Percentiles rank a stretch among this genome's conserved stretches.
These are phyloP conservation scores for Protonemura montana DNA, from an alignment of 2,888 invertebrate genomes.

Conservation along the genomic window DNA sequence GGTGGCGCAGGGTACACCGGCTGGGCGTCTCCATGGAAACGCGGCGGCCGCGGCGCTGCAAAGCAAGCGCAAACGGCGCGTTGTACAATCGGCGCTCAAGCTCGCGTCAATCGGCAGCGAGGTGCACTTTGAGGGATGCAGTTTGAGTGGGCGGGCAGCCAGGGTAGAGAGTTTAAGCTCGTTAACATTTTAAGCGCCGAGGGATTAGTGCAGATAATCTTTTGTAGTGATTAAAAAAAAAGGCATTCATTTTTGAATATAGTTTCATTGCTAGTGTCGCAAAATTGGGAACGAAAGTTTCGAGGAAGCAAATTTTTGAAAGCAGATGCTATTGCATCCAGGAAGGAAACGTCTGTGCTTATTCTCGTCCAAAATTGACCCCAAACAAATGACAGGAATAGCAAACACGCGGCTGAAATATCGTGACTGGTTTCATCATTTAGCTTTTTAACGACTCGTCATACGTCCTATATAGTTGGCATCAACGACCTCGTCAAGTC, in stretches of 20 bases:
- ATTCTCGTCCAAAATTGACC: background rate
- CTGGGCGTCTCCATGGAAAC: constrained; percentile 52
- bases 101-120: too few species aligned
- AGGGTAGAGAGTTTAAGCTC: too few species aligned
- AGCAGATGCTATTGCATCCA: background rate
- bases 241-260: too few species aligned
- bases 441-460: background rate
- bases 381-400: background rate
- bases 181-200: too few species aligned
- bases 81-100: background rate
- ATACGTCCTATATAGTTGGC: background rate
- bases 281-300: too few species aligned
- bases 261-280: too few species aligned
- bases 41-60: constrained; percentile 20
- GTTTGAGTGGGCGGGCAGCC: too few species aligned
- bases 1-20: constrained; percentile 49
- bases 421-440: background rate
- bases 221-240: too few species aligned
- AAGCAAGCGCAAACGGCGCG: background rate
- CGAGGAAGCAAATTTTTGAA: too few species aligned
- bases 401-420: background rate
- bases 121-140: too few species aligned
- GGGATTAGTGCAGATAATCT: too few species aligned
- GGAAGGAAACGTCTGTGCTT: background rate
- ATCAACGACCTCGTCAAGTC: background rate